A percentile compares a stretch with the other conserved stretches of the same genome.
Evolutionary conservation across 30 jellyfish, hydroid and myxozoan genomes (phyloP).

Genomic region (Aurelia sp.): DNA sequence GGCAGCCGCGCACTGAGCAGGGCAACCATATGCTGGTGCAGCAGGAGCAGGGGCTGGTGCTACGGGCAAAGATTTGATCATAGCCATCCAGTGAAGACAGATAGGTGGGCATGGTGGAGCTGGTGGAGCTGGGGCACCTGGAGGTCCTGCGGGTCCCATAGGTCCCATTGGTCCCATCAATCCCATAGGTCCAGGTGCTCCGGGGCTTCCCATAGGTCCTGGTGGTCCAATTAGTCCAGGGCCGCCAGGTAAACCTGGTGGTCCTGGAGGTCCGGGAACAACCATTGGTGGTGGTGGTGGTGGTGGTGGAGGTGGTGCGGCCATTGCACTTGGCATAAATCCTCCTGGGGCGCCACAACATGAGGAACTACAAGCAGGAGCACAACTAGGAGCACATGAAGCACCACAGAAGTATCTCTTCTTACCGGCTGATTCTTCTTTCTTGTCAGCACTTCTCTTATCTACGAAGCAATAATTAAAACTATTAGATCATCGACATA

Average conservation of each 20-base stretch:
- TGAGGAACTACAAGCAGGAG: slow-evolving; percentile 81
- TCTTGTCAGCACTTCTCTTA: slow-evolving; percentile 89
- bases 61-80: slow-evolving; percentile 63
- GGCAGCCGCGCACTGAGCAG: slow-evolving; percentile 81
- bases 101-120: slow-evolving; percentile 97
- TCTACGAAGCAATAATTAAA: slow-evolving; percentile 32
- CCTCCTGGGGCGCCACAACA: slow-evolving; percentile 84
- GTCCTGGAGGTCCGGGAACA: slow-evolving; percentile 86
- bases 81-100: slow-evolving; percentile 90
- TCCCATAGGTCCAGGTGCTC: slow-evolving; percentile 79
- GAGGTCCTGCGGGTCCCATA: slow-evolving; percentile 92
- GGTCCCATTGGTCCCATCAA: slow-evolving; percentile 87
- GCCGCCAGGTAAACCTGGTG: slow-evolving; percentile 74
- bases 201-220: slow-evolving; percentile 78
- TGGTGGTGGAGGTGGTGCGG: slow-evolving; percentile 97
- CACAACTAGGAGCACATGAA: slow-evolving; percentile 86
- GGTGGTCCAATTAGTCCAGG: slow-evolving; percentile 79
- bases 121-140: slow-evolving; percentile 98
- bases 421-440: slow-evolving; percentile 95
- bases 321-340: slow-evolving; percentile 54
- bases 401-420: slow-evolving; percentile 97
- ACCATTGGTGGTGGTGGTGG: slow-evolving; percentile 88
- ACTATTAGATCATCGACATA: no score
- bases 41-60: slow-evolving; percentile 83
- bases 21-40: slow-evolving; percentile 78